These are phyloP conservation scores for Heliconius hortense DNA, from an alignment of 2,888 invertebrate genomes.

Conservation along the genomic window DNA sequence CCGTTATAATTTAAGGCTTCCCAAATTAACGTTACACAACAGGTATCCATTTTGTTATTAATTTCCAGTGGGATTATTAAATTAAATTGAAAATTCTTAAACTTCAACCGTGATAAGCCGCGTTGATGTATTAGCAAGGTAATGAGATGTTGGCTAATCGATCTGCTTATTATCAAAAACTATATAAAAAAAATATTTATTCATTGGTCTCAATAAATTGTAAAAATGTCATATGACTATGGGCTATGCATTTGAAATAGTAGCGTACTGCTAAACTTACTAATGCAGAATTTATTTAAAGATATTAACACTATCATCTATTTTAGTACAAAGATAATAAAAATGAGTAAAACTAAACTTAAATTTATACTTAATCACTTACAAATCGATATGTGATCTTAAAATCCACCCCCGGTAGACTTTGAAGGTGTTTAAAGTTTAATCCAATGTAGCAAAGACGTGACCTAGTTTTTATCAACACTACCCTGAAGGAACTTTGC, in stretches of 20 bases:
- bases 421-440: constrained; percentile 11
- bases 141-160: background rate
- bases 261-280: background rate
- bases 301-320: background rate
- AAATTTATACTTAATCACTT: background rate
- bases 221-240: no score
- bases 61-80: constrained; percentile 1
- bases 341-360: background rate
- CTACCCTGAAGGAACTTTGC: constrained; percentile 13
- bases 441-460: constrained; percentile 19
- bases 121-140: background rate
- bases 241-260: no score
- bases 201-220: background rate
- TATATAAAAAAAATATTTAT: background rate
- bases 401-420: constrained; percentile 14
- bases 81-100: constrained; percentile 1
- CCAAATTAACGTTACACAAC: constrained; percentile 21
- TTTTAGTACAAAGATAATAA: background rate
- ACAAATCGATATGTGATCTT: constrained; percentile 23
- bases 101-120: background rate
- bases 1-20: constrained; percentile 8
- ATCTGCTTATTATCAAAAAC: background rate
- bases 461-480: constrained; percentile 29
- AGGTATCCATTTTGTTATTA: constrained; percentile 11
- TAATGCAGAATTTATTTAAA: background rate